These are phyloP conservation scores for Solen grandis DNA, from an alignment of 1,140 invertebrate genomes.

Conservation along the genomic window DNA sequence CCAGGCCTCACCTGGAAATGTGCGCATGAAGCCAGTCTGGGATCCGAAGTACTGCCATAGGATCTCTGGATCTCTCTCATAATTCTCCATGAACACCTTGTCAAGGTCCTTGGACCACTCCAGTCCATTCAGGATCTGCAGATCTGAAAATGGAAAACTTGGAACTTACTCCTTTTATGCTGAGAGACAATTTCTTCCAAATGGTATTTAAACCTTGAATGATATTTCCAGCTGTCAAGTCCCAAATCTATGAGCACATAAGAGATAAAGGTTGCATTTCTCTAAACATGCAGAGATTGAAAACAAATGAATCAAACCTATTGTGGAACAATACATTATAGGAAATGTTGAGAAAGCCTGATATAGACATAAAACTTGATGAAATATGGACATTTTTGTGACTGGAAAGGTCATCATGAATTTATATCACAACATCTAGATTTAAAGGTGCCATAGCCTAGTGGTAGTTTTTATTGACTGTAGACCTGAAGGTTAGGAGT, in stretches of 20 bases:
- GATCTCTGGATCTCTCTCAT: conserved; percentile 91
- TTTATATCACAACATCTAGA: no score
- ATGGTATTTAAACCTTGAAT: neutral
- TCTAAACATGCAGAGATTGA: conserved; percentile 3
- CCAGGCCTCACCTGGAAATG: conserved; percentile 94
- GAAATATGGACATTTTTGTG: no score
- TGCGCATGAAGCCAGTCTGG: conserved; percentile 93
- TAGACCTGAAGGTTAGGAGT: no score
- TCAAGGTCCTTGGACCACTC: conserved; percentile 93
- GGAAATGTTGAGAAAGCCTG: neutral
- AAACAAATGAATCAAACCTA: conserved; percentile 21
- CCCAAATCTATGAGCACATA: no score
- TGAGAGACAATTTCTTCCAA: neutral
- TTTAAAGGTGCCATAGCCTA: no score
- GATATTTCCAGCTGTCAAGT: neutral
- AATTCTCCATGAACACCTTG: conserved; percentile 92
- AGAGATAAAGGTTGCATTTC: neutral
- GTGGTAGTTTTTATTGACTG: no score
- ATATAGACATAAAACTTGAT: no score
- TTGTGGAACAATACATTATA: neutral
- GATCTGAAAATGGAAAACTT: conserved; percentile 65
- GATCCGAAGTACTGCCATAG: conserved; percentile 98
- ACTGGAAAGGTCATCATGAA: no score
- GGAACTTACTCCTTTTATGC: neutral
- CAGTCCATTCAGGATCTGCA: conserved; percentile 85